phyloP scores from a whole-genome alignment of 2,797 vertebrate genomes.

The Semotilus atromaculatus region DNA sequence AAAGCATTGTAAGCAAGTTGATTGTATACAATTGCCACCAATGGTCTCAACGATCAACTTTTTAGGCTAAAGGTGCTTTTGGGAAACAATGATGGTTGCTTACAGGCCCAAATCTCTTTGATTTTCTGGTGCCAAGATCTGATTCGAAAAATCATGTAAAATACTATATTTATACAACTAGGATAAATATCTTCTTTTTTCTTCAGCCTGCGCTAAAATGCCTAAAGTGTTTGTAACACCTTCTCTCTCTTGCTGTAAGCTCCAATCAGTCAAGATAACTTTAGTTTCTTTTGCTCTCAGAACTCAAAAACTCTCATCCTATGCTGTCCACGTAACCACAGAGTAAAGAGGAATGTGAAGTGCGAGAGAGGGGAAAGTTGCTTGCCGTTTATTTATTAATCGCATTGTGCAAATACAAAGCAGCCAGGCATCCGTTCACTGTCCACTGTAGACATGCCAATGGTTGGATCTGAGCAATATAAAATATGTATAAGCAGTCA shows the following conservation, averaged over 20 bases:
- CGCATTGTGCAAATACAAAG: slow-evolving; percentile 55
- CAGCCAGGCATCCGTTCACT: slow-evolving; percentile 38
- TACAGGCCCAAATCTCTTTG: not conserved
- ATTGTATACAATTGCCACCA: too few species aligned
- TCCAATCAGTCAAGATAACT: not conserved
- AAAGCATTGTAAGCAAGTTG: too few species aligned
- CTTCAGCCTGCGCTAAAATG: not conserved
- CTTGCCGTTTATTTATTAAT: slow-evolving; percentile 65
- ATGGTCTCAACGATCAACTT: too few species aligned
- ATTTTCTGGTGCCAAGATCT: slow-evolving; percentile 6
- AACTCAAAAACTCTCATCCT: not conserved
- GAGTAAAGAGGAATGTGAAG: slow-evolving; percentile 17
- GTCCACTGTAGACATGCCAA: slow-evolving; percentile 51
- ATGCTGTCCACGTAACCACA: slow-evolving; percentile 34
- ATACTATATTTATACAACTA: not conserved
- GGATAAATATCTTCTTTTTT: slow-evolving; percentile 1
- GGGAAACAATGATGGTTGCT: not conserved
- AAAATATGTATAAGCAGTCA: slow-evolving; percentile 64
- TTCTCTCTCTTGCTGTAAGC: not conserved
- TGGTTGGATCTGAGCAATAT: slow-evolving; percentile 54
- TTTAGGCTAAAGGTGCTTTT: too few species aligned
- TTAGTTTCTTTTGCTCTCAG: not conserved
- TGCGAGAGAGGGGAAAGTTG: slow-evolving; percentile 47
- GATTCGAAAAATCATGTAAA: not conserved
- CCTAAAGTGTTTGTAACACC: slow-evolving; percentile 2